A percentile compares a stretch with the other conserved stretches of the same genome.
These are phyloP conservation scores for Scomber japonicus DNA, from an alignment of 2,113 vertebrate genomes.

Conservation along the genomic window DNA sequence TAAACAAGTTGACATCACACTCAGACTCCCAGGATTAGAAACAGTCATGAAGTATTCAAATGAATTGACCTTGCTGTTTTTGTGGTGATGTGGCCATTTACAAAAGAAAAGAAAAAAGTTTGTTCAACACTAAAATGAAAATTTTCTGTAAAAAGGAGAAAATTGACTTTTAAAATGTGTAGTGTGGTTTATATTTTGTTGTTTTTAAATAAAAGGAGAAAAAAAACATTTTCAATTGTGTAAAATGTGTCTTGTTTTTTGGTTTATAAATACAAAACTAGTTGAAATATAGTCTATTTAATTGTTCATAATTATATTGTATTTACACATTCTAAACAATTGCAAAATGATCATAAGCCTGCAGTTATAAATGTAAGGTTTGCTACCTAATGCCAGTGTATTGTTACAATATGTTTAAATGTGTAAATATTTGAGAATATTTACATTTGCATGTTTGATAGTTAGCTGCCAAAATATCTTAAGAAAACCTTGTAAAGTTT, in stretches of 20 bases:
- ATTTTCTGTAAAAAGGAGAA: conserved; percentile 63
- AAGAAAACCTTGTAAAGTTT: no score
- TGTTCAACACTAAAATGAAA: conserved; percentile 80
- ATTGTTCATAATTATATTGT: no score
- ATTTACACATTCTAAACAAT: no score
- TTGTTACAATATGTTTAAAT: no score
- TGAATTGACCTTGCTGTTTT: conserved; percentile 20
- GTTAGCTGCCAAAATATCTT: neutral
- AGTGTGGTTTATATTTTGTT: conserved; percentile 80
- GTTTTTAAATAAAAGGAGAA: conserved; percentile 77
- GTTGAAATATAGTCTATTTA: neutral
- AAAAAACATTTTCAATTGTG: conserved; percentile 1
- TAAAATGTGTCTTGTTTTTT: conserved; percentile 1
- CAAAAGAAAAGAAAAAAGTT: conserved; percentile 20
- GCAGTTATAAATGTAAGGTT: no score
- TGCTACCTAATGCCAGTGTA: no score
- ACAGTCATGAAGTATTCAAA: conserved; percentile 10
- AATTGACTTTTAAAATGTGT: conserved; percentile 62
- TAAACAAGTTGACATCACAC: conserved; percentile 4
- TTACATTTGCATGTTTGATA: no score
- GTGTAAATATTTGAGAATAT: no score
- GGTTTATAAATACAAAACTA: neutral
- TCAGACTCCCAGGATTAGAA: neutral
- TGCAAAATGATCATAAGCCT: no score
- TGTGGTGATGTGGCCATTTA: conserved; percentile 42